Evolutionary conservation across 1,140 invertebrate genomes (phyloP).

Genomic region (Luehdorfia chinensis): DNA sequence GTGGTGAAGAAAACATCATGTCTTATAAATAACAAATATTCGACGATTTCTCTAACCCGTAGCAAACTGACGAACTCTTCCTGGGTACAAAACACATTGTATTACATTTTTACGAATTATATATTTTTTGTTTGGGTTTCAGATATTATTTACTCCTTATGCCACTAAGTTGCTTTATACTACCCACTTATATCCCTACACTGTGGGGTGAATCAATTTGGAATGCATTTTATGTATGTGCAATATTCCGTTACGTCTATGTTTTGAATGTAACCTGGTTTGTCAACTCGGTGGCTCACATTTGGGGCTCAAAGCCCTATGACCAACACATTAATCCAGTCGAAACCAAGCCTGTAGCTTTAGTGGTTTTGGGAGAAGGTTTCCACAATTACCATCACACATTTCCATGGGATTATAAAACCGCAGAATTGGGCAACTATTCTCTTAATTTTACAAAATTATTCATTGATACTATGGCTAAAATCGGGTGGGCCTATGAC

Average conservation of each 20-base stretch:
- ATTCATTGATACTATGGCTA: constrained; percentile 81
- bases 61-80: too few relatives aligned
- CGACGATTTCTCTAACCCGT: too few relatives aligned
- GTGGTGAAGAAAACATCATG: too few relatives aligned
- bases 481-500: constrained; percentile 81
- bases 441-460: constrained; percentile 78
- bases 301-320: constrained; percentile 85
- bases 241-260: constrained; percentile 81
- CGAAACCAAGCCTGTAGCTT: constrained; percentile 80
- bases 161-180: constrained; percentile 82
- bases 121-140: constrained; percentile 27
- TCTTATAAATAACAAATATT: too few relatives aligned
- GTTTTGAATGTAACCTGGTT: constrained; percentile 86
- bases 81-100: too few relatives aligned
- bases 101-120: too few relatives aligned
- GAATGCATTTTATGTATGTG: constrained; percentile 79
- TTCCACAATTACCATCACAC: constrained; percentile 88
- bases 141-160: constrained; percentile 86
- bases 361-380: constrained; percentile 79
- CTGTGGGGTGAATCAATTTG: constrained; percentile 83
- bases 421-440: constrained; percentile 81
- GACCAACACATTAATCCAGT: constrained; percentile 83
- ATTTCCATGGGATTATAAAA: constrained; percentile 48
- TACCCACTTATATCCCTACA: constrained; percentile 86
- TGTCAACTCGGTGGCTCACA: constrained; percentile 87